A percentile compares a stretch with the other conserved stretches of the same genome.
These are phyloP conservation scores for Hydropotes inermis DNA, from an alignment of 2,113 vertebrate genomes.

Conservation along the genomic window DNA sequence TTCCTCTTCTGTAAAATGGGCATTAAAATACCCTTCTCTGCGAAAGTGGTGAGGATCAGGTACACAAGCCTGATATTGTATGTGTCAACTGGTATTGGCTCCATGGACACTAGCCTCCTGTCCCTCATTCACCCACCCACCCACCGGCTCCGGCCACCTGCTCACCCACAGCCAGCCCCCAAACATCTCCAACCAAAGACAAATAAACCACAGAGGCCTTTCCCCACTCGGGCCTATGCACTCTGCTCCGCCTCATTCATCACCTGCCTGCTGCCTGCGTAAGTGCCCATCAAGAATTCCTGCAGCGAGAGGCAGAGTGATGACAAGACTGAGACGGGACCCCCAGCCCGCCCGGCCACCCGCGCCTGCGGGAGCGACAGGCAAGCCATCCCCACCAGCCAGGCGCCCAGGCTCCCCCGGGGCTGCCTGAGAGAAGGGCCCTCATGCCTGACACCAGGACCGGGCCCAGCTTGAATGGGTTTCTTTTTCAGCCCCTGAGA, in stretches of 20 bases:
- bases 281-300: constrained; percentile 67
- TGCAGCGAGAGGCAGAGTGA: constrained; percentile 53
- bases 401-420: constrained; percentile 74
- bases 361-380: constrained; percentile 64
- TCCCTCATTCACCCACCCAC: not conserved
- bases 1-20: not conserved
- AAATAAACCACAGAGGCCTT: constrained; percentile 44
- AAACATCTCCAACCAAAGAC: not conserved
- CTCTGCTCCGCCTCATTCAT: constrained; percentile 55
- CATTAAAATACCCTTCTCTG: not conserved
- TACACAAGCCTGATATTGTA: not conserved
- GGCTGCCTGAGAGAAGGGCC: constrained; percentile 81
- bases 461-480: constrained; percentile 87
- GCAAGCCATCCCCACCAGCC: constrained; percentile 54
- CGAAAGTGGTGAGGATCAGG: not conserved
- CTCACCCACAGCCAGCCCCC: not conserved
- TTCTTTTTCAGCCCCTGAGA: constrained; percentile 63
- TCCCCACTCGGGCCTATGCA: not conserved
- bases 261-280: constrained; percentile 52
- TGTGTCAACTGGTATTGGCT: not conserved
- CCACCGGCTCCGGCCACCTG: not conserved
- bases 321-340: constrained; percentile 78
- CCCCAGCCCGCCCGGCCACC: not conserved
- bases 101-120: not conserved
- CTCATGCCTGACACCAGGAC: constrained; percentile 84